These are phyloP conservation scores for Pangasius sanitwongsei DNA, from an alignment of 2,797 vertebrate genomes.

Conservation along the genomic window DNA sequence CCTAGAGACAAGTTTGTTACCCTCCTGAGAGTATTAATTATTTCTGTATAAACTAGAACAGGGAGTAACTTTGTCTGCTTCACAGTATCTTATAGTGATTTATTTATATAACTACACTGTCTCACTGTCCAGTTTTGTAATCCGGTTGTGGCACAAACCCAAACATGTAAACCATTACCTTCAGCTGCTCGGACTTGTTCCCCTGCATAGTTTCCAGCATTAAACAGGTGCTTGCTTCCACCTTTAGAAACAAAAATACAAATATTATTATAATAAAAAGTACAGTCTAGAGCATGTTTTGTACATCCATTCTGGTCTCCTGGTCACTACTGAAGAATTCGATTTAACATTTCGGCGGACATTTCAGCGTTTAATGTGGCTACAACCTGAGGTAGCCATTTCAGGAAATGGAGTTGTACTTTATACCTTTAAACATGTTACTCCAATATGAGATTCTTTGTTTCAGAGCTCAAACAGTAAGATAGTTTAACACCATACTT, in stretches of 20 bases:
- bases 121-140: neutral
- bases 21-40: neutral
- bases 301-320: neutral
- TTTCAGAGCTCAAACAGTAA: neutral
- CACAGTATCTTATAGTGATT: neutral
- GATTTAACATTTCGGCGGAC: neutral
- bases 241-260: neutral
- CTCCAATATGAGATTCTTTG: too few relatives aligned
- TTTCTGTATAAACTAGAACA: neutral
- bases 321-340: neutral
- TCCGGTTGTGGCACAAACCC: neutral
- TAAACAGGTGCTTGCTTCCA: neutral
- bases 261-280: too few relatives aligned
- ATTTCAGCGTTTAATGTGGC: too few relatives aligned
- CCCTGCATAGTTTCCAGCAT: neutral
- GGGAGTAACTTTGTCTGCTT: neutral
- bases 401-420: neutral
- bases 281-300: neutral
- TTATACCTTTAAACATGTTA: neutral
- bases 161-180: neutral
- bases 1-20: neutral
- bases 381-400: neutral
- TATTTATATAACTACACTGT: neutral
- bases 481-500: neutral
- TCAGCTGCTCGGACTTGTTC: neutral